Evolutionary conservation across 1,140 invertebrate species (phyloP).

Genomic region (Daktulosphaira vitifoliae): DNA sequence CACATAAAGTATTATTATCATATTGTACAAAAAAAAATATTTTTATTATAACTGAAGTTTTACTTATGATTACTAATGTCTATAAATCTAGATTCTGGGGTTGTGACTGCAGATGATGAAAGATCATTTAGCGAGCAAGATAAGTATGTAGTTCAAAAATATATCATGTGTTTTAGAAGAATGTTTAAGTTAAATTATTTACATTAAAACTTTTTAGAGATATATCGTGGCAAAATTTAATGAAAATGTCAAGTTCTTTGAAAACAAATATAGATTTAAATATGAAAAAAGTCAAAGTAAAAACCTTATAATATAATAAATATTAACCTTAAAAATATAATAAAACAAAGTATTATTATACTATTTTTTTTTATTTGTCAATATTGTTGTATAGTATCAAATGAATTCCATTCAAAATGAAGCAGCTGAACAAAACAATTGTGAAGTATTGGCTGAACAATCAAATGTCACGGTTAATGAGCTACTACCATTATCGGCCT

Average conservation of each 20-base stretch:
- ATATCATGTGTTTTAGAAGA: too few relatives aligned
- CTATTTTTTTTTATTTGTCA: neutral
- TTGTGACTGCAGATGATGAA: too few relatives aligned
- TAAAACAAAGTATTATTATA: neutral
- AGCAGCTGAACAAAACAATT: neutral
- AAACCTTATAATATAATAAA: neutral
- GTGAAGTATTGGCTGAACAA: neutral
- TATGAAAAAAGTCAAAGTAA: slow-evolving; percentile 6
- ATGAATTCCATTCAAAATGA: neutral
- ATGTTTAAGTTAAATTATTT: too few relatives aligned
- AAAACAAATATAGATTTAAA: neutral
- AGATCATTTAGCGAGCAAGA: too few relatives aligned
- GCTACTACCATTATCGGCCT: neutral
- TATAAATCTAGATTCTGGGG: too few relatives aligned
- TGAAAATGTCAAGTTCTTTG: slow-evolving; percentile 4
- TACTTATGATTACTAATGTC: too few relatives aligned
- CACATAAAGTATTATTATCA: too few relatives aligned
- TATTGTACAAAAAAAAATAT: too few relatives aligned
- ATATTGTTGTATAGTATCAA: slow-evolving; percentile 4
- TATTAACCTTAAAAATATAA: neutral
- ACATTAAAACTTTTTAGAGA: neutral
- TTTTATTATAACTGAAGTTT: too few relatives aligned
- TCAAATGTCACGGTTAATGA: neutral
- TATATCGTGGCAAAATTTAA: neutral
- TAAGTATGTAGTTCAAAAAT: too few relatives aligned